These are phyloP conservation scores for Metalampra italica DNA, from an alignment of 2,888 invertebrate genomes.

Conservation along the genomic window DNA sequence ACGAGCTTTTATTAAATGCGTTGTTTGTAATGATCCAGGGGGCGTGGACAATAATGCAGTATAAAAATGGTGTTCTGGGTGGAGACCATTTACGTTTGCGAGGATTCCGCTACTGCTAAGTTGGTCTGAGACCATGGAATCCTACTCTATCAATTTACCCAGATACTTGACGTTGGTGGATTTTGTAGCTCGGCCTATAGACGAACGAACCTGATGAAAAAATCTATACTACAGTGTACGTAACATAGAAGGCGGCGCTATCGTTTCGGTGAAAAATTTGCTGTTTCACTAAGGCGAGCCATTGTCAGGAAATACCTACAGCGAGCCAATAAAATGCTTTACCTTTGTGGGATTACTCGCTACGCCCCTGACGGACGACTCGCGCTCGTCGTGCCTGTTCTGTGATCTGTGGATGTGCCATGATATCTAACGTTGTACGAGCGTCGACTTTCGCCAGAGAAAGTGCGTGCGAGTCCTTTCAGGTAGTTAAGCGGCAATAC, in stretches of 20 bases:
- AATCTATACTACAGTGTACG: no score
- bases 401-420: slow-evolving; percentile 15
- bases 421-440: slow-evolving; percentile 36
- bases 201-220: neutral
- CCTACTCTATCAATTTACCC: neutral
- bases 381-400: slow-evolving; percentile 11
- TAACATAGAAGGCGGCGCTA: neutral
- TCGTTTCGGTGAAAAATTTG: neutral
- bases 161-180: neutral
- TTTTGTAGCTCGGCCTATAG: neutral
- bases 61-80: neutral
- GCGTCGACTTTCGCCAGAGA: slow-evolving; percentile 42
- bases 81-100: neutral
- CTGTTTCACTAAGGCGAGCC: neutral
- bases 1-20: neutral
- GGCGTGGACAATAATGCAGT: slow-evolving; percentile 1
- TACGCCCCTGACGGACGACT: slow-evolving; percentile 10
- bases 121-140: neutral
- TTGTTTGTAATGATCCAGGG: neutral
- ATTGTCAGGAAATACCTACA: neutral
- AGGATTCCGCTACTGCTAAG: no score
- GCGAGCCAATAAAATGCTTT: neutral
- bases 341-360: neutral
- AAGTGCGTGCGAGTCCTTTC: slow-evolving; percentile 68
- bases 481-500: slow-evolving; percentile 60